Base-by-base conservation (phyloP, 2,113 vertebrate species). In the Aphyosemion australe region DNA sequence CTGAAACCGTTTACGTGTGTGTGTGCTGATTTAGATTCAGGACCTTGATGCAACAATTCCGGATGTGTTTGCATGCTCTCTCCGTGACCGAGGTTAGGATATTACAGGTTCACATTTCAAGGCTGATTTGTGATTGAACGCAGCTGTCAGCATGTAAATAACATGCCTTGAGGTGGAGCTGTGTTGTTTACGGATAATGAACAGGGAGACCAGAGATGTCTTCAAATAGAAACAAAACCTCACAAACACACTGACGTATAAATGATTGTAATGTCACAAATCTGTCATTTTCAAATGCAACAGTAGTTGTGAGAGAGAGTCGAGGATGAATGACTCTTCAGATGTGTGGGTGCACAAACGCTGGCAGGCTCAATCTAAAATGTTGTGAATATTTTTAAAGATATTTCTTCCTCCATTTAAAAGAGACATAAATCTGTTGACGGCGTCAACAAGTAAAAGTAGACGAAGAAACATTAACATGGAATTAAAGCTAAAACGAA, bases 1-100 rank as follows among this genome's bases (percentile, higher is more conserved):
- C 74, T 60, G 55, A 64, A 75, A 87, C 77, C 75, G 78, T 59
- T 66, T 54, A 37, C 54, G 55, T 42, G 15, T 56, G 61, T 77
- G 50, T 37, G 12, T 41, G 26, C 39, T 1, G 65, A 79, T 82
- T 82, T 68, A 73, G 63, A 70, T 46, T 60, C 46, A 42, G 14
- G 26, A 55, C 46, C 59, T 65, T 34, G 67, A 80, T 48, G 55
- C 52, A 6, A 42, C 61, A 1, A 51, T 42, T 61, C 58, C 39
- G n/a, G 7, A 71, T 63, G 2, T 2, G 52, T 69, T 59, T 18
- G 8, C 1, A 18, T 20, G 52, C 50, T 41, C 45, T 61, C 69
- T 72, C 53, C 0, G 5, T 57, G 54, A 78, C 79, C 50, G 16
- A 45, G 11, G 34, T 26, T 52, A 5, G 45, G 61, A 68, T 78